Base-by-base conservation (phyloP, 1,140 invertebrate genomes). In the Papilio dardanus region DNA sequence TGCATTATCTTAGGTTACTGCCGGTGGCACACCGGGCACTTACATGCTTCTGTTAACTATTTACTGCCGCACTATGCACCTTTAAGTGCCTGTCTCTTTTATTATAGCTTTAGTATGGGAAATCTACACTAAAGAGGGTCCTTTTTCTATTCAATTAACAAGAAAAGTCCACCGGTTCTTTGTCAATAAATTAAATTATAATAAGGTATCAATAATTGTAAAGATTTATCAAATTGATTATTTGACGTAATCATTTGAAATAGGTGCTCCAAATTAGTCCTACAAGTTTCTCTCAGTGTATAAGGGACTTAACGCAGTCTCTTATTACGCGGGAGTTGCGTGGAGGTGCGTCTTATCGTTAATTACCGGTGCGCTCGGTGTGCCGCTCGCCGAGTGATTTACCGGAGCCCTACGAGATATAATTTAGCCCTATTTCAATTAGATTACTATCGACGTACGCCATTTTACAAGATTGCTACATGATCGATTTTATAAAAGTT, bases 281-380 rank as follows among this genome's bases (percentile, higher is more conserved):
- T 50, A 33, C 54, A 54, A 58, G 31, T 6, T 76, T 50, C 33
- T 28, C 24, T 19, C 74, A 21, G 19, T 82, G 50, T 75, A 68
- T 28, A 42, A n/a, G 2, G 62, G 21, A 42, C 80, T 74, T 77
- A 46, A 76, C 19, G 37, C 10, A 68, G 33, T 33, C 75, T 76
- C 81, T 85, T 80, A 83, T 83, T 81, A 83, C 76, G 40, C 69
- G 62, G 66, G 79, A 68, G 79, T 81, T 79, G 79, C 81, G 83
- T 80, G 74, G 71, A 81, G 83, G 80, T 83, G 87, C 81, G 83
- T 85, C 86, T 88, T 90, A 88, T 89, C 87, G 83, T 85, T 89
- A 90, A 90, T 90, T 90, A 86, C 82, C 81, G 86, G 58, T 78
- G 46, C 73, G 50, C 67, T 84, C 78, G 76, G 82, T 77, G 85